A percentile compares a stretch with the other conserved stretches of the same genome.
Evolutionary conservation across 1,140 invertebrate species (phyloP).

Genomic region (Magallana ariakensis): DNA sequence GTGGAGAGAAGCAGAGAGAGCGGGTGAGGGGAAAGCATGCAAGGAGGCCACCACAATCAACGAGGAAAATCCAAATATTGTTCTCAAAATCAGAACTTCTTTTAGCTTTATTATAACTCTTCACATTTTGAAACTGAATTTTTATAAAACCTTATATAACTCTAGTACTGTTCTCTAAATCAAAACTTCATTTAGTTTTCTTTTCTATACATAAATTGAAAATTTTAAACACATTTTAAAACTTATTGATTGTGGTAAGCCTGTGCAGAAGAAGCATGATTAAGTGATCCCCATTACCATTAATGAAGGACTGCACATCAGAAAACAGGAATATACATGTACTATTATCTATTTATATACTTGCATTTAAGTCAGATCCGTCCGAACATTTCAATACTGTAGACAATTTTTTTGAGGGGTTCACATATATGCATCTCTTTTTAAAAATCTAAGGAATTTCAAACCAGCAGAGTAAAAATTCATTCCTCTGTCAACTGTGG

Average conservation of each 20-base stretch:
- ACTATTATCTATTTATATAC: too few species aligned
- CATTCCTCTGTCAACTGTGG: too few species aligned
- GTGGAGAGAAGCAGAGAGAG: neutral
- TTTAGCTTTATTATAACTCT: neutral
- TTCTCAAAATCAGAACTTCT: neutral
- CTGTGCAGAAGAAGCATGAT: neutral
- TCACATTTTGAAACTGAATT: neutral
- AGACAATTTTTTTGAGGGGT: too few species aligned
- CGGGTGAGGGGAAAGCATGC: neutral
- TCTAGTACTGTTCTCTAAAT: too few species aligned
- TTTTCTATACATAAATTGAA: neutral
- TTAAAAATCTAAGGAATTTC: too few species aligned
- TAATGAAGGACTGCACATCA: neutral
- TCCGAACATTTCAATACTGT: too few species aligned
- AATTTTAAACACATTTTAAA: neutral
- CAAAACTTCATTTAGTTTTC: neutral
- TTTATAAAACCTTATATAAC: neutral
- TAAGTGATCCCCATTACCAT: neutral
- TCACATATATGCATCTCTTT: too few species aligned
- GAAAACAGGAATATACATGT: too few species aligned
- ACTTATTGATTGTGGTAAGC: neutral
- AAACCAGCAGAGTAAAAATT: too few species aligned
- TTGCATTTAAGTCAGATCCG: too few species aligned
- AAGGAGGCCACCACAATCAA: conserved; percentile 1
- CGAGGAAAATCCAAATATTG: neutral